Evolutionary conservation across 2,113 vertebrate genomes (phyloP).

Genomic region (Leucopsar rothschildi): DNA sequence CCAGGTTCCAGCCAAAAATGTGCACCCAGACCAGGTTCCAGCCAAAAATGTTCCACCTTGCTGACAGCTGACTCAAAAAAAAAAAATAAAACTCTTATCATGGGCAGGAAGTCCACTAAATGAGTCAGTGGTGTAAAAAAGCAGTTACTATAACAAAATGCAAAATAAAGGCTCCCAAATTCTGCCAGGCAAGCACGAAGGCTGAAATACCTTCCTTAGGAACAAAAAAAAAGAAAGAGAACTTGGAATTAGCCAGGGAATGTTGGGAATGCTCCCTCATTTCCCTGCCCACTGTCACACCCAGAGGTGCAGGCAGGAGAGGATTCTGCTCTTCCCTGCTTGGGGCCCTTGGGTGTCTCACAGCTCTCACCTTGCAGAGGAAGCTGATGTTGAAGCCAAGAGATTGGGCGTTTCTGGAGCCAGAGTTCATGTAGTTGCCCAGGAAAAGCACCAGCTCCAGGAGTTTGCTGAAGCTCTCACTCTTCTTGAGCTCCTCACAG

Average conservation of each 20-base stretch:
- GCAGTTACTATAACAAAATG: not conserved
- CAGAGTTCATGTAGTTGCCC: slow-evolving; percentile 98
- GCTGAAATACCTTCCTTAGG: not conserved
- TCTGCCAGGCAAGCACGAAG: not conserved
- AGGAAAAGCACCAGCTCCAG: slow-evolving; percentile 89
- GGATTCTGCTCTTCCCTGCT: too few relatives aligned
- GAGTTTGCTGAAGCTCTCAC: slow-evolving; percentile 86
- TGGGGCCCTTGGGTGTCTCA: too few relatives aligned
- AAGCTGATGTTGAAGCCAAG: slow-evolving; percentile 95
- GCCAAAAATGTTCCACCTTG: not conserved
- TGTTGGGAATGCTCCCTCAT: not conserved
- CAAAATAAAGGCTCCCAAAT: not conserved
- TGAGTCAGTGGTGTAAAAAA: not conserved
- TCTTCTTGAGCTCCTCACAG: slow-evolving; percentile 96
- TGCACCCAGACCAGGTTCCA: too few relatives aligned
- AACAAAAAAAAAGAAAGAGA: not conserved
- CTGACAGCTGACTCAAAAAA: not conserved
- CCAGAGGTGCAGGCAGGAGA: not conserved
- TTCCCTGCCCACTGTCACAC: not conserved
- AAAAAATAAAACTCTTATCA: not conserved
- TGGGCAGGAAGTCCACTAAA: not conserved
- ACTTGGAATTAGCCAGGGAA: not conserved
- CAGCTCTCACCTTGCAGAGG: slow-evolving; percentile 88
- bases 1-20: too few relatives aligned
- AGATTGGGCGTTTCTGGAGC: slow-evolving; percentile 94